Conservation (phyloP, 2,888 invertebrate species). For the Dynastes maya region DNA sequence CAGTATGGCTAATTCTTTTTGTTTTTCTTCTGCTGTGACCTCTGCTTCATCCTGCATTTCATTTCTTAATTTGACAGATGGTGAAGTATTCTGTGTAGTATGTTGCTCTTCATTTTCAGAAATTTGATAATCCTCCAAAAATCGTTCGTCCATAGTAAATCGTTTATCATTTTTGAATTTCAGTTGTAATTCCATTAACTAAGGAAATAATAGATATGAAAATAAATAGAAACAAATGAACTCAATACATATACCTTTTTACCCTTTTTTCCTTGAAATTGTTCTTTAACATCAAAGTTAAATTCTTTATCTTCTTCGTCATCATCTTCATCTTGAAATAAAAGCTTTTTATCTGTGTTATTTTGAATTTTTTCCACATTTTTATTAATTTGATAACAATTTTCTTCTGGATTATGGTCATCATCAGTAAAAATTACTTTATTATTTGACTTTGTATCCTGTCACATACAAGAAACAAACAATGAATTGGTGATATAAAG, state of each 20-base stretch:
- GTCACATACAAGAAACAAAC: conserved; percentile 59
- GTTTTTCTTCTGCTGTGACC: conserved; percentile 63
- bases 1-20: conserved; percentile 71
- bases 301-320: conserved; percentile 73
- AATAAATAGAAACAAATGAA: background rate
- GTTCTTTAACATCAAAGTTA: conserved; percentile 77
- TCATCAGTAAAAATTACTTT: conserved; percentile 78
- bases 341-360: conserved; percentile 65
- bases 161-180: conserved; percentile 84
- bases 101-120: conserved; percentile 67
- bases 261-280: conserved; percentile 79
- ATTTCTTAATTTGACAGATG: too few relatives aligned
- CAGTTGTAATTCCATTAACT: conserved; percentile 82
- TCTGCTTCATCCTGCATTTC: conserved; percentile 14
- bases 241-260: conserved; percentile 72
- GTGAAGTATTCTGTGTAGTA: background rate
- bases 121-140: conserved; percentile 74
- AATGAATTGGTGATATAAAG: conserved; percentile 20
- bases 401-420: conserved; percentile 60
- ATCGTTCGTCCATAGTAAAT: conserved; percentile 83
- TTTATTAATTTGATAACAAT: conserved; percentile 53
- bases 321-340: conserved; percentile 69
- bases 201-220: conserved; percentile 53
- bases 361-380: conserved; percentile 51
- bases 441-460: conserved; percentile 74